These are phyloP conservation scores for Oreochromis aureus DNA, from an alignment of 2,113 vertebrate genomes.

Conservation along the genomic window DNA sequence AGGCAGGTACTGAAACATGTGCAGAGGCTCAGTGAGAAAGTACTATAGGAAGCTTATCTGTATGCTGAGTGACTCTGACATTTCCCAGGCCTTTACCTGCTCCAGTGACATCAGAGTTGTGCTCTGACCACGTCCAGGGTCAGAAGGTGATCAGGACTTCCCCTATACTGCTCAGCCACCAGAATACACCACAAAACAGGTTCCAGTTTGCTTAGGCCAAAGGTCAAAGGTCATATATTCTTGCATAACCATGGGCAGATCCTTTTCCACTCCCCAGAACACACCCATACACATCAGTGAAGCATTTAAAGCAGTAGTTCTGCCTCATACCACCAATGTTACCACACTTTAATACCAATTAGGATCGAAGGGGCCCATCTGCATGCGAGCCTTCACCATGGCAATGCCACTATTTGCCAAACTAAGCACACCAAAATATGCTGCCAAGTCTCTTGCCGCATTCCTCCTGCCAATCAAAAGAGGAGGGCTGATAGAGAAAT, in stretches of 20 bases:
- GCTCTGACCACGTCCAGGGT: background rate
- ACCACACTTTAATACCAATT: background rate
- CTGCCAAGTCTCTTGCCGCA: slow-evolving; percentile 11
- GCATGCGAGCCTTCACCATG: background rate
- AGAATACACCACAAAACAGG: background rate
- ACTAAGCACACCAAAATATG: slow-evolving; percentile 18
- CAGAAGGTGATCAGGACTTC: slow-evolving; percentile 29
- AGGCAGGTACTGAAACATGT: background rate
- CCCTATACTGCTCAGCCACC: background rate
- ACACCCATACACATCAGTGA: slow-evolving; percentile 11
- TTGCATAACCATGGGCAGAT: slow-evolving; percentile 1
- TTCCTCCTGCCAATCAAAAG: slow-evolving; percentile 33
- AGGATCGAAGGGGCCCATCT: background rate
- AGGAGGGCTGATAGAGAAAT: background rate
- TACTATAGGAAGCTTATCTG: background rate
- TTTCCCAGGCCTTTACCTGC: background rate
- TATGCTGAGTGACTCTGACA: background rate
- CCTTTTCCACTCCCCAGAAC: background rate
- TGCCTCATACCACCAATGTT: background rate
- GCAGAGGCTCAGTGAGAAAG: background rate
- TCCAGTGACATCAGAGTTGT: slow-evolving; percentile 6
- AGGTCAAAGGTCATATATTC: slow-evolving; percentile 15
- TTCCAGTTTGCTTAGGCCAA: slow-evolving; percentile 4
- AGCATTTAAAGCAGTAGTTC: slow-evolving; percentile 18
- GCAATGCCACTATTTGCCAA: slow-evolving; percentile 5